Percentiles rank a stretch among this genome's conserved stretches.
These are phyloP conservation scores for Gavia stellata DNA, from an alignment of 2,113 vertebrate species.

Conservation along the genomic window DNA sequence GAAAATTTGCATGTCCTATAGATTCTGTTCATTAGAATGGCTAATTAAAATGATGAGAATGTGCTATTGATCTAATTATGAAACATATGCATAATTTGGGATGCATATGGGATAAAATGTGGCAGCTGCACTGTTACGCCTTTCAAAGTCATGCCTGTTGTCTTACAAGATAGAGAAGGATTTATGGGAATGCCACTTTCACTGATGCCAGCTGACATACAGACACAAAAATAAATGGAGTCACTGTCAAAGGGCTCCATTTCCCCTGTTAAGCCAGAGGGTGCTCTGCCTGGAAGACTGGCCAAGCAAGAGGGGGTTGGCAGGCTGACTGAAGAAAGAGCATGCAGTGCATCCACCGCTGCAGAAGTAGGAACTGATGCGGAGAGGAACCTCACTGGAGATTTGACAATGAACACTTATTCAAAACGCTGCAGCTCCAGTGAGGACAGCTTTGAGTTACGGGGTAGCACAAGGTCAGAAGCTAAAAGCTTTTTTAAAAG, in stretches of 20 bases:
- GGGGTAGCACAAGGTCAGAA: slow-evolving; percentile 65
- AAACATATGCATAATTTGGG: slow-evolving; percentile 1
- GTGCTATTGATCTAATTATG: slow-evolving; percentile 31
- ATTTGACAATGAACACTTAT: slow-evolving; percentile 31
- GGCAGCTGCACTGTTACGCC: neutral
- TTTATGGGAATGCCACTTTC: neutral
- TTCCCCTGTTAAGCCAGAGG: slow-evolving; percentile 10
- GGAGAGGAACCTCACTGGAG: neutral
- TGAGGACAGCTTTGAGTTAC: slow-evolving; percentile 76
- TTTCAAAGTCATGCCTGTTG: neutral
- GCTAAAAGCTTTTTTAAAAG: slow-evolving; percentile 63
- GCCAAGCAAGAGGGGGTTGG: neutral
- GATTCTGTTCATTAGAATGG: neutral
- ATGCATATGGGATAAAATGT: neutral
- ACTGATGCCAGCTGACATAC: neutral
- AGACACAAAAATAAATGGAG: slow-evolving; percentile 3
- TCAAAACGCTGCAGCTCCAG: slow-evolving; percentile 67
- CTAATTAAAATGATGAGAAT: slow-evolving; percentile 55
- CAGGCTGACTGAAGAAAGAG: neutral
- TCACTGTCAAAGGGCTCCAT: neutral
- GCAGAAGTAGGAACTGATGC: neutral
- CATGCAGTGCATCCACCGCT: neutral
- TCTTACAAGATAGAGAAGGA: neutral
- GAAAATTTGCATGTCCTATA: slow-evolving; percentile 44
- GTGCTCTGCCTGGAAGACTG: neutral